phyloP scores from a whole-genome alignment of 2,888 invertebrate genomes.

The Eulithis testata region DNA sequence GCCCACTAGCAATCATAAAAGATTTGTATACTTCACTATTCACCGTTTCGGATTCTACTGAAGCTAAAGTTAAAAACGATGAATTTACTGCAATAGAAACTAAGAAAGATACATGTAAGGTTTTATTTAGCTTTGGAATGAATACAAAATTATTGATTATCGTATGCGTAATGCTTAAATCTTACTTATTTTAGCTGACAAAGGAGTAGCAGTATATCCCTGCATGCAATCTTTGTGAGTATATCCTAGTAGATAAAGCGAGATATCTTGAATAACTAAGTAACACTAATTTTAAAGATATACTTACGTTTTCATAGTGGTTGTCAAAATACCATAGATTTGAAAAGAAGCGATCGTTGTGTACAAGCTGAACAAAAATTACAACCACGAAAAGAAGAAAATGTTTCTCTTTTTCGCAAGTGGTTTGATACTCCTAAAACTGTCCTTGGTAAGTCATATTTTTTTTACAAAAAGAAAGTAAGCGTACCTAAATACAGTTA shows the following conservation, averaged over 20 bases:
- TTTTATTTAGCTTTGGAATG: background rate
- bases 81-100: background rate
- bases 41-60: background rate
- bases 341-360: background rate
- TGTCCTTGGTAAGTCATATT: conserved; percentile 14
- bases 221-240: conserved; percentile 27
- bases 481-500: background rate
- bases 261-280: background rate
- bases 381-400: no score
- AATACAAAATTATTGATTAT: background rate
- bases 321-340: conserved; percentile 7
- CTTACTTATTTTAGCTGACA: conserved; percentile 24
- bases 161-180: background rate
- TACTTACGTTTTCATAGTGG: conserved; percentile 10
- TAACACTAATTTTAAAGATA: background rate
- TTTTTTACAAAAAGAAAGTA: background rate
- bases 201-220: conserved; percentile 25
- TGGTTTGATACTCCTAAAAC: background rate
- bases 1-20: conserved; percentile 15
- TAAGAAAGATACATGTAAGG: conserved; percentile 7
- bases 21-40: conserved; percentile 20
- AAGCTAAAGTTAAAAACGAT: background rate
- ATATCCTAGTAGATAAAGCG: background rate
- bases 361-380: conserved; percentile 14
- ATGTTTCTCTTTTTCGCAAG: no score